phyloP scores from a whole-genome alignment of 1,140 invertebrate species.

The Antheraea pernyi region DNA sequence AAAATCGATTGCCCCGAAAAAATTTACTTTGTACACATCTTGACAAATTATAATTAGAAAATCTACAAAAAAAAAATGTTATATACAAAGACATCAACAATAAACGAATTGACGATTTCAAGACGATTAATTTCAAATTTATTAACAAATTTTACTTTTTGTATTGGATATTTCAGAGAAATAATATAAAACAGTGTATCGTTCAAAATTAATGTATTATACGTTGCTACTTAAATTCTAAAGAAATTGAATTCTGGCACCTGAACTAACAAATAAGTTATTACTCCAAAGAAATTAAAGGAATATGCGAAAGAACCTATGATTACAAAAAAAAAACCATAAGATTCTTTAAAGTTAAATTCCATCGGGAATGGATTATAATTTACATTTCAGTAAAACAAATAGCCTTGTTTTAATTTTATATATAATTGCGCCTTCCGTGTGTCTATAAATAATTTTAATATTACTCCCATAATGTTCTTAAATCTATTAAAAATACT shows the following conservation, averaged over 20 bases:
- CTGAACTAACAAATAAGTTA: slow-evolving; percentile 44
- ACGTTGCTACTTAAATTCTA: slow-evolving; percentile 38
- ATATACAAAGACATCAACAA: slow-evolving; percentile 73
- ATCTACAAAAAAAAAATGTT: slow-evolving; percentile 66
- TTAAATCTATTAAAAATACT: slow-evolving; percentile 76
- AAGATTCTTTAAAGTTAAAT: slow-evolving; percentile 28
- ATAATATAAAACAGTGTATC: background rate
- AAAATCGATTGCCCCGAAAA: slow-evolving; percentile 51
- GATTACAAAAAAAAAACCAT: slow-evolving; percentile 37
- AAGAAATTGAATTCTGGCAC: slow-evolving; percentile 43
- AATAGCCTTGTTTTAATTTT: slow-evolving; percentile 44
- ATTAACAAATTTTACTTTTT: slow-evolving; percentile 41
- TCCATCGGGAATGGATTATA: slow-evolving; percentile 17
- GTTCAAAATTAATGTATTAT: slow-evolving; percentile 32
- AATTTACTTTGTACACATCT: slow-evolving; percentile 72
- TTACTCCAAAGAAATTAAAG: slow-evolving; percentile 36
- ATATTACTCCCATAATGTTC: slow-evolving; percentile 57
- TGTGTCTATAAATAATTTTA: slow-evolving; percentile 65
- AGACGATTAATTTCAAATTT: slow-evolving; percentile 33
- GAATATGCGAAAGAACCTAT: slow-evolving; percentile 57
- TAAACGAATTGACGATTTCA: slow-evolving; percentile 45
- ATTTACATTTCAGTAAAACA: slow-evolving; percentile 60
- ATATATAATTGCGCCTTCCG: slow-evolving; percentile 51
- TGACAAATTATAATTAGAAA: slow-evolving; percentile 72
- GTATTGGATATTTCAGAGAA: slow-evolving; percentile 15